Conservation (phyloP, 2,113 vertebrate genomes). For the Gymnocephalus cernua region DNA sequence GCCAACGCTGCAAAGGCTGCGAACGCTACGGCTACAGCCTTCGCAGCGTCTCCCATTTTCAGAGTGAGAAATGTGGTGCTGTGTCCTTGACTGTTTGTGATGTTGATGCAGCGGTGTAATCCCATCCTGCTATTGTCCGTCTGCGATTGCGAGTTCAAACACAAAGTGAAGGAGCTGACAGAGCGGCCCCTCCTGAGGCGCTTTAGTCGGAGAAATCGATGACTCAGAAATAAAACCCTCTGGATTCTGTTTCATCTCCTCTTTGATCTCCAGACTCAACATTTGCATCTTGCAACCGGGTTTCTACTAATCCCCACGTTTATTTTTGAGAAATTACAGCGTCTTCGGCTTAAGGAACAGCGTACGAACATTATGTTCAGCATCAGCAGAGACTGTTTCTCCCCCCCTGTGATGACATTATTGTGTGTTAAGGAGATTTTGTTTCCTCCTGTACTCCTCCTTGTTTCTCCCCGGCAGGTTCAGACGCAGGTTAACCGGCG, state of each 20-base stretch:
- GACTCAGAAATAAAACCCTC: conserved; percentile 25
- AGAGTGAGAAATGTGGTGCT: not conserved
- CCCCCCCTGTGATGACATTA: conserved; percentile 1
- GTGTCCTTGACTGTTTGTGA: not conserved
- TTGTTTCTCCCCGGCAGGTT: no score
- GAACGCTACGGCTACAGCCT: not conserved
- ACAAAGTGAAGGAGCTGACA: not conserved
- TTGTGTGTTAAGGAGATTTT: conserved; percentile 25
- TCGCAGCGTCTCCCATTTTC: no score
- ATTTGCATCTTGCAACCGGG: not conserved
- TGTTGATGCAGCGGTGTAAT: not conserved
- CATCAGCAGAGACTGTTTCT: no score
- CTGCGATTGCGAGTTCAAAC: not conserved
- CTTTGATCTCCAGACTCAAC: conserved; percentile 22
- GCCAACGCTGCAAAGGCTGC: no score
- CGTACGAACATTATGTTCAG: conserved; percentile 4
- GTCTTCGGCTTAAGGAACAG: not conserved
- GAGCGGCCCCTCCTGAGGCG: conserved; percentile 16
- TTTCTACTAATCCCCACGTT: conserved; percentile 40
- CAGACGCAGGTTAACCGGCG: no score
- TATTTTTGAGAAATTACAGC: conserved; percentile 27
- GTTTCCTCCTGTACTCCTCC: no score
- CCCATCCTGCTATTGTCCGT: conserved; percentile 3
- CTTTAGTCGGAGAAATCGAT: not conserved
- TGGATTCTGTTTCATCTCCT: conserved; percentile 38